Evolutionary conservation across 2,113 vertebrate genomes (phyloP).

Genomic region (Lampris incognitus): DNA sequence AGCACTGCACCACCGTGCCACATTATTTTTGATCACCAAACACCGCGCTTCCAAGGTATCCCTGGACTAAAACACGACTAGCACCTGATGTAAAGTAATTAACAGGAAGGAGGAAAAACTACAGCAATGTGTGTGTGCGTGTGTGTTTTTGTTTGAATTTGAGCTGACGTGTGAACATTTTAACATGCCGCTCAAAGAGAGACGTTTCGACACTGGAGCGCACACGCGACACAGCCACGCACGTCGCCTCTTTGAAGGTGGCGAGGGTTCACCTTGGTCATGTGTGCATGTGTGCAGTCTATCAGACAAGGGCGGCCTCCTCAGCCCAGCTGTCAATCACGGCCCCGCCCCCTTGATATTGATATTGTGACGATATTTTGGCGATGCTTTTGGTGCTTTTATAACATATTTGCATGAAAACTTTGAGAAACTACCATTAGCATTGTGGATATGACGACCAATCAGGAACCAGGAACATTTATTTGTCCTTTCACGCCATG

Average conservation of each 20-base stretch:
- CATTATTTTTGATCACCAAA: too few species aligned
- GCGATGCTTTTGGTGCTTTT: too few species aligned
- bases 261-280: slow-evolving; percentile 27
- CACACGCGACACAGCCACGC: background rate
- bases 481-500: too few species aligned
- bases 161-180: background rate
- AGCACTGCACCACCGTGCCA: too few species aligned
- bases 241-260: slow-evolving; percentile 3
- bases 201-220: background rate
- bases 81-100: background rate
- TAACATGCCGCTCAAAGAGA: background rate
- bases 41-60: too few species aligned
- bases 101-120: background rate
- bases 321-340: slow-evolving; percentile 70
- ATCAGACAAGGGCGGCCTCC: slow-evolving; percentile 40
- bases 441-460: too few species aligned
- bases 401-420: too few species aligned
- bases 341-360: slow-evolving; percentile 13
- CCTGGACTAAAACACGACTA: too few species aligned
- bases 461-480: too few species aligned
- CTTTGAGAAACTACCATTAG: too few species aligned
- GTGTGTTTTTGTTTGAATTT: background rate
- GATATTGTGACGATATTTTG: too few species aligned
- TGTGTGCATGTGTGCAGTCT: background rate
- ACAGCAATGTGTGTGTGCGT: background rate